Evolutionary conservation across 1,140 invertebrate species (phyloP), one percentile per base, ranked within the genome.

Genomic region (Cherax quadricarinatus): DNA sequence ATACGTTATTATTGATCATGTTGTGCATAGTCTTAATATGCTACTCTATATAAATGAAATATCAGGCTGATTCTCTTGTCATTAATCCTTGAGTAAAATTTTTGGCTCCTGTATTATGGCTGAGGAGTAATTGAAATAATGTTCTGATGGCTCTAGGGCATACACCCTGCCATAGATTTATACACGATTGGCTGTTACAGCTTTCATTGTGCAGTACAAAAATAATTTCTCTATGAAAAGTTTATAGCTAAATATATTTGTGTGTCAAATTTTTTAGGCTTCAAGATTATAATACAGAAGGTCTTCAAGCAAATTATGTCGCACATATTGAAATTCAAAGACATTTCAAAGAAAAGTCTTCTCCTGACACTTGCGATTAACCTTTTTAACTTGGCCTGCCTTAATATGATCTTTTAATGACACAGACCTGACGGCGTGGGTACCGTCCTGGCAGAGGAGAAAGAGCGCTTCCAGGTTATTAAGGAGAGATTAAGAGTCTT

Each of bases 381-480:
- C 21, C 60, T 66, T 41, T 73, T 18, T 16, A 79, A 18, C 14
- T 70, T 51, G 70, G 53, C 24, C 4, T 79, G 21, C 73, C 10
- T 16, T 91, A 62, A 84, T 53, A 66, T n/a, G 62, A 41, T 57
- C 57, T 79, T 66, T 86, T 91, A 53, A 57, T 6, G 53, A 82
- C 73, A 48, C 96, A 99, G 98, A 96, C 98, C 99, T 53, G 99
- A 99, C 96, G 99, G 99, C 24, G 98, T 99, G 93, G 99, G 99
- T 92, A 99, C 99, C 94, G 99, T 99, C 91, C 98, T 98, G 6
- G 97, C 98, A 94, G 98, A 99, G 95, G 99, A 99, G 95, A 99
- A 99, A 95, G 98, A 99, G 94, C 98, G 98, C 94, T 99, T 99
- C 95, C 97, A 98, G 89, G 98, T 99, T 95, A 98, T 99, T 90